A percentile compares a stretch with the other conserved stretches of the same genome.
Conservation (phyloP, 2,797 vertebrate species). For the Pseudotriccus pelzelni region DNA sequence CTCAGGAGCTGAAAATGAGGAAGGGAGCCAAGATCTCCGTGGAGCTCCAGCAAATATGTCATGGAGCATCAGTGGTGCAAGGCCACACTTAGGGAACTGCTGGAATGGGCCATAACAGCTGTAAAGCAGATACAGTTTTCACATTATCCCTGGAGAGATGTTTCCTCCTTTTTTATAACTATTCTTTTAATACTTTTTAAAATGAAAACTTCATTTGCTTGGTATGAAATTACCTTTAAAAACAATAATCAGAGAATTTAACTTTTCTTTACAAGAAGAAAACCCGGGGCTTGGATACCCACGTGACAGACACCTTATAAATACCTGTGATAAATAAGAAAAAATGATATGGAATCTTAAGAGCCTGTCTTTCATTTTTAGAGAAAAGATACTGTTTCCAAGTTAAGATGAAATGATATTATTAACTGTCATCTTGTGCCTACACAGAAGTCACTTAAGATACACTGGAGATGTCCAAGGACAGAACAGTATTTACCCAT, state of each 20-base stretch:
- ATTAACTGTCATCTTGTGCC: neutral
- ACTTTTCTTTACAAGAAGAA: neutral
- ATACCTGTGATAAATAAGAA: slow-evolving; percentile 12
- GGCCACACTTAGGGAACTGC: neutral
- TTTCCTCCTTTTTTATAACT: slow-evolving; percentile 9
- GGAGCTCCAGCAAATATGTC: neutral
- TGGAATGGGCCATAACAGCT: neutral
- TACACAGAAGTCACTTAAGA: neutral
- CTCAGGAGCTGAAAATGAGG: neutral
- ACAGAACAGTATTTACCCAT: neutral
- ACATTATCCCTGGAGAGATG: neutral
- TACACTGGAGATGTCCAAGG: neutral
- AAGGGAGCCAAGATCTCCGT: neutral
- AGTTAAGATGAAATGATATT: neutral
- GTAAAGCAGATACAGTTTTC: slow-evolving; percentile 2
- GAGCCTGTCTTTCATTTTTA: neutral
- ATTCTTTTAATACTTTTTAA: neutral
- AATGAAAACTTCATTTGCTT: slow-evolving; percentile 22
- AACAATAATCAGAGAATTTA: neutral
- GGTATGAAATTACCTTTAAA: neutral
- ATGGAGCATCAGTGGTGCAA: neutral
- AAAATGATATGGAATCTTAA: neutral
- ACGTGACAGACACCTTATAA: neutral
- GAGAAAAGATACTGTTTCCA: neutral
- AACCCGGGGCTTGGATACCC: neutral